These are phyloP conservation scores for Oriolus oriolus DNA, from an alignment of 2,113 vertebrate species.

Conservation along the genomic window DNA sequence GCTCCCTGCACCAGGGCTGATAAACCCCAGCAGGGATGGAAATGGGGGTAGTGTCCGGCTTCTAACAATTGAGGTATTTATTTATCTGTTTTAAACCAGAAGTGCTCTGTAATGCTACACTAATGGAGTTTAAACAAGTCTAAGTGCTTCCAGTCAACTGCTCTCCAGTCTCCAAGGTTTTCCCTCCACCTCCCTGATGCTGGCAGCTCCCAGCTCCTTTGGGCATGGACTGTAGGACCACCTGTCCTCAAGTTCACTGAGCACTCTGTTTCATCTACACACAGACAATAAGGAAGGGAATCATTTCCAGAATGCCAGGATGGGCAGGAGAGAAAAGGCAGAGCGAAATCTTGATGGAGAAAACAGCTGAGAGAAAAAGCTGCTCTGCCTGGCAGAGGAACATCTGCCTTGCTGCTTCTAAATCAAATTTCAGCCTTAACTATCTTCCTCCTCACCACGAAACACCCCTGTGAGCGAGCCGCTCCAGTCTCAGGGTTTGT, in stretches of 20 bases:
- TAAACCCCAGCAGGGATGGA: neutral
- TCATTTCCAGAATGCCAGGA: neutral
- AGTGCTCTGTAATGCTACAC: neutral
- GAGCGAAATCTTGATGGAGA: neutral
- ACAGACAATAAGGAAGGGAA: neutral
- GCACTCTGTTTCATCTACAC: neutral
- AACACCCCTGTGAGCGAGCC: neutral
- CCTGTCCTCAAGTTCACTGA: neutral
- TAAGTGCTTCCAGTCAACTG: neutral
- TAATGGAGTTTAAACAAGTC: neutral
- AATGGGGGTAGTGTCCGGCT: neutral
- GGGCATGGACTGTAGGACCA: neutral
- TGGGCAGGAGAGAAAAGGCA: neutral
- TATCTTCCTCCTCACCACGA: neutral
- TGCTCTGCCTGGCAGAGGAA: neutral
- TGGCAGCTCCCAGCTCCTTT: neutral
- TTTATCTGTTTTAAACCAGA: neutral
- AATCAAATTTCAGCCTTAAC: neutral
- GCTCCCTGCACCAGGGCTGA: neutral
- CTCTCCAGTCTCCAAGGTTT: neutral
- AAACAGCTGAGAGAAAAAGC: neutral
- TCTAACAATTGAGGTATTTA: neutral
- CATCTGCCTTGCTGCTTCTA: neutral
- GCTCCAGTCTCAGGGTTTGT: rapidly evolving
- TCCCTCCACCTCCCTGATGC: neutral